A percentile compares a stretch with the other conserved stretches of the same genome.
phyloP scores from a whole-genome alignment of 2,113 vertebrate genomes.

The Pachyramphus minor region DNA sequence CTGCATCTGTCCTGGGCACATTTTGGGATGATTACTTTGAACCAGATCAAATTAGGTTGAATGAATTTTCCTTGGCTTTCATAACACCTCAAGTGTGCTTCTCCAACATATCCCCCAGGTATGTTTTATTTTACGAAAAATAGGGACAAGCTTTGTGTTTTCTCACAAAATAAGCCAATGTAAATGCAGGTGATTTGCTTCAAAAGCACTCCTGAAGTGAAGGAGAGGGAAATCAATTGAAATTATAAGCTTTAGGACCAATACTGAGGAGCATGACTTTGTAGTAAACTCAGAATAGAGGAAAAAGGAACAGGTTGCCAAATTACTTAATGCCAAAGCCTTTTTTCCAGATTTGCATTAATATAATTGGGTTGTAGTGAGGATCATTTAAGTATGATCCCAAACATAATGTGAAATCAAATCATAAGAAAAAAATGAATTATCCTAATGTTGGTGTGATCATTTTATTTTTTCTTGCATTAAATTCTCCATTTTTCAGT shows the following conservation, averaged over 20 bases:
- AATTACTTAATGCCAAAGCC: not conserved
- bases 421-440: not conserved
- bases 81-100: not conserved
- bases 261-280: not conserved
- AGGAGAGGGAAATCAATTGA: not conserved
- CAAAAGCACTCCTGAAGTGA: not conserved
- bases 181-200: not conserved
- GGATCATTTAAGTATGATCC: not conserved
- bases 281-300: not conserved
- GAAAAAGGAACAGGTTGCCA: not conserved
- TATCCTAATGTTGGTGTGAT: not conserved
- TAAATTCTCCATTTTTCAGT: not conserved
- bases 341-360: not conserved
- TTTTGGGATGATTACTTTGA: not conserved
- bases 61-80: not conserved
- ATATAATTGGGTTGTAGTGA: not conserved
- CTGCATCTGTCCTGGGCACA: accelerated
- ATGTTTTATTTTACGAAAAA: not conserved
- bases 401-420: not conserved
- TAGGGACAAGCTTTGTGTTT: not conserved
- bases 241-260: not conserved
- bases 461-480: not conserved
- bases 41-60: not conserved
- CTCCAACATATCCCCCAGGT: not conserved
- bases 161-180: not conserved